Conservation (phyloP, 2,113 vertebrate species). For the Pseudolaguvia tuberculata region DNA sequence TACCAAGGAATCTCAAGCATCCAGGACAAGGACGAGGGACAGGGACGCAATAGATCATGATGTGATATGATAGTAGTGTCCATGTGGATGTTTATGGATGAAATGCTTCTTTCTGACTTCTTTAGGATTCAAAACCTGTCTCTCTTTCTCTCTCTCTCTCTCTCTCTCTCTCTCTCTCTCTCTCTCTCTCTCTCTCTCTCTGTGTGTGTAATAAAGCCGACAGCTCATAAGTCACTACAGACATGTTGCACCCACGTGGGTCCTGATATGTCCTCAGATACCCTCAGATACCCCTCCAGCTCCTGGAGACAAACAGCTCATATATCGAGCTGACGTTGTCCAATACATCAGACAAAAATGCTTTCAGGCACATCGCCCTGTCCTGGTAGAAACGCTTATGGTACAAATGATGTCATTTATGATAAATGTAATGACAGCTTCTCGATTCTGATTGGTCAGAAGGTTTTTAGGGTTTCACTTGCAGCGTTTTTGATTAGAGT, state of each 20-base stretch:
- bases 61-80: not conserved
- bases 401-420: not conserved
- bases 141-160: constrained; percentile 5
- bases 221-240: constrained; percentile 26
- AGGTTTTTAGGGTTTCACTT: not conserved
- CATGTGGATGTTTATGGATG: constrained; percentile 5
- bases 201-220: constrained; percentile 5
- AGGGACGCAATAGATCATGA: not conserved
- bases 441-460: not conserved
- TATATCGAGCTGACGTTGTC: not conserved
- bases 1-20: constrained; percentile 23
- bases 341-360: not conserved
- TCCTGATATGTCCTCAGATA: constrained; percentile 14
- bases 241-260: constrained; percentile 22
- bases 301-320: not conserved
- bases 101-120: not conserved
- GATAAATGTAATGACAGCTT: not conserved
- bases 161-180: not conserved
- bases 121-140: not conserved
- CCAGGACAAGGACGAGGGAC: not conserved
- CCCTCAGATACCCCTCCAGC: constrained; percentile 17
- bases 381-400: not conserved
- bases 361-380: constrained; percentile 2
- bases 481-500: not conserved
- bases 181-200: constrained; percentile 6